Conservation (phyloP, 2,888 invertebrate species). For the Orthonychiurus folsomi region DNA sequence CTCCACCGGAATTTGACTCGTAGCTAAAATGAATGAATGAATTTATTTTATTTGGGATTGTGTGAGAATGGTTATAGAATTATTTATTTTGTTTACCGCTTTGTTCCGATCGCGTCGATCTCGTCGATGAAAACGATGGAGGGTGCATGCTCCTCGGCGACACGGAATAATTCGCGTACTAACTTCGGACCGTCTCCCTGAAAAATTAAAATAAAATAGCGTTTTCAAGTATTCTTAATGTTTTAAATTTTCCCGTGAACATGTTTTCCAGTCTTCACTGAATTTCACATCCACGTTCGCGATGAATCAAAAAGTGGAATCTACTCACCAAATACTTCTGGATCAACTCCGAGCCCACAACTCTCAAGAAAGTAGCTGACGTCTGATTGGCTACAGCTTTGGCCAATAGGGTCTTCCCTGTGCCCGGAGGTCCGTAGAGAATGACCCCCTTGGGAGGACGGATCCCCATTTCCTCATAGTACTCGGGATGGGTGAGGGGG, state of each 20-base stretch:
- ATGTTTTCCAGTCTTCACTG: constrained; percentile 78
- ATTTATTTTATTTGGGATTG: no score
- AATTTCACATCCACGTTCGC: background rate
- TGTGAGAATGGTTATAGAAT: no score
- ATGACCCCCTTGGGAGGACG: constrained; percentile 99
- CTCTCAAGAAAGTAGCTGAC: constrained; percentile 94
- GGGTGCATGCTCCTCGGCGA: constrained; percentile 99
- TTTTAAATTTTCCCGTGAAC: constrained; percentile 57
- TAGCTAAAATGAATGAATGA: constrained; percentile 52
- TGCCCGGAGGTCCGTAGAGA: constrained; percentile 78
- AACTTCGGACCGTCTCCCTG: constrained; percentile 94
- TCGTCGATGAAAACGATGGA: constrained; percentile 99
- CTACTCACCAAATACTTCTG: constrained; percentile 82
- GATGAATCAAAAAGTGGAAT: no score
- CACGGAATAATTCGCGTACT: constrained; percentile 92
- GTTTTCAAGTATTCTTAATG: no score
- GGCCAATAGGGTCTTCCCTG: constrained; percentile 93
- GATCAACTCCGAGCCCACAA: constrained; percentile 98
- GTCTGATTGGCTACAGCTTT: constrained; percentile 99
- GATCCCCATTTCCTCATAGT: constrained; percentile 99
- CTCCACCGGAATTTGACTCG: constrained; percentile 98
- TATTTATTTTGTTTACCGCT: constrained; percentile 26
- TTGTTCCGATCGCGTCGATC: constrained; percentile 59
- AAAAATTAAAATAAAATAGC: background rate
- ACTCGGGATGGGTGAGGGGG: constrained; percentile 97